Evolutionary conservation across 2,113 vertebrate genomes (phyloP).

Genomic region (Ciconia boyciana): DNA sequence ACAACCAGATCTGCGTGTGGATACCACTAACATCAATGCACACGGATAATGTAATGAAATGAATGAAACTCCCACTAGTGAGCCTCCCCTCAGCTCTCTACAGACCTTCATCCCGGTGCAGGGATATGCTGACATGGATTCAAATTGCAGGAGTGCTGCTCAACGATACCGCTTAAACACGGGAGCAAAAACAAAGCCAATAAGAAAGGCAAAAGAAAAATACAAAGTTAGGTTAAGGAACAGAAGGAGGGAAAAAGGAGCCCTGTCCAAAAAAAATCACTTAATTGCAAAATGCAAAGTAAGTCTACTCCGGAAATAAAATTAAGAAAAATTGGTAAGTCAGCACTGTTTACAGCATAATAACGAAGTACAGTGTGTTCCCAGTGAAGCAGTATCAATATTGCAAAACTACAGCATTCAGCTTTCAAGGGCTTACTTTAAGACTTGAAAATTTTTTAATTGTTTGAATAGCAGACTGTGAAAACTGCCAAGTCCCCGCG

Average conservation of each 20-base stretch:
- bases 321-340: rapidly evolving
- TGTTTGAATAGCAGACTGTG: rapidly evolving
- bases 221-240: neutral
- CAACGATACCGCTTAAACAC: neutral
- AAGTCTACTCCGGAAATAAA: neutral
- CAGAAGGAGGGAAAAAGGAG: rapidly evolving
- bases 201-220: neutral
- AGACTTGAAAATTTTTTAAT: neutral
- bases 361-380: rapidly evolving
- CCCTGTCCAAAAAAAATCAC: neutral
- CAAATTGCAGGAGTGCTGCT: neutral
- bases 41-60: rapidly evolving
- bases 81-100: neutral
- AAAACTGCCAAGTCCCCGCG: rapidly evolving
- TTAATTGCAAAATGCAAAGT: neutral
- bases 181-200: neutral
- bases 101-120: rapidly evolving
- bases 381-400: neutral
- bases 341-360: neutral
- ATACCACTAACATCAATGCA: neutral
- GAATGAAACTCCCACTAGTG: rapidly evolving
- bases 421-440: no score
- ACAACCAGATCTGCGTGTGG: neutral
- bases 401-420: neutral
- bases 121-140: neutral